Conservation (phyloP, 2,113 vertebrate species). For the Bos indicus region DNA sequence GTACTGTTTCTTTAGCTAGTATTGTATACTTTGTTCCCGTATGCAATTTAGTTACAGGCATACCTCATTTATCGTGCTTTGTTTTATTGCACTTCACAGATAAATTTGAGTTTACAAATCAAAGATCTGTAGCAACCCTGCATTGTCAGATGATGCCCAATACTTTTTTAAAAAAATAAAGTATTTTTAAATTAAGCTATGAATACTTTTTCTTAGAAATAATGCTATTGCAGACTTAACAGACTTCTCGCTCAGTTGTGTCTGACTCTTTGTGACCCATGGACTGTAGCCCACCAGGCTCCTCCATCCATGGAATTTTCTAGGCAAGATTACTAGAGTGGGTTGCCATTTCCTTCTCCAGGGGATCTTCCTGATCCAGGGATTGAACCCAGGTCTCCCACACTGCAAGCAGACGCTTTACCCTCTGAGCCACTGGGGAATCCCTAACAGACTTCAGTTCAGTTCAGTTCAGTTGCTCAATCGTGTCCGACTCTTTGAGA, state of each 20-base stretch:
- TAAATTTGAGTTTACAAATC: neutral
- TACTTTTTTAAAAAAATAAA: neutral
- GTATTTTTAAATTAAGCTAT: neutral
- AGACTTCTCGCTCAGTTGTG: neutral
- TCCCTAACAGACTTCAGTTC: neutral
- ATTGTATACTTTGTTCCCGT: neutral
- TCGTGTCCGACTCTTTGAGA: too few relatives aligned
- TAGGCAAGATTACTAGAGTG: neutral
- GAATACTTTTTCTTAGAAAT: neutral
- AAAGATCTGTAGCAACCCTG: neutral
- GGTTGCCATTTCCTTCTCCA: neutral
- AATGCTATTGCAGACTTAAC: neutral
- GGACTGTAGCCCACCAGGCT: neutral
- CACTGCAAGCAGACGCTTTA: accelerated
- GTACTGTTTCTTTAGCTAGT: neutral
- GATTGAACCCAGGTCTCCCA: neutral
- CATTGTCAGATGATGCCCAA: neutral
- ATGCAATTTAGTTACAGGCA: neutral
- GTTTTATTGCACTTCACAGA: neutral
- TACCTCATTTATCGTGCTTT: neutral
- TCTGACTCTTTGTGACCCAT: neutral
- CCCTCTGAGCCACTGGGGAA: neutral
- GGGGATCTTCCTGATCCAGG: neutral
- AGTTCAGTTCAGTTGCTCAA: too few relatives aligned
- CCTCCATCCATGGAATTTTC: neutral